These are phyloP conservation scores for Lycaena phlaeas DNA, from an alignment of 2,888 invertebrate genomes.

Conservation along the genomic window DNA sequence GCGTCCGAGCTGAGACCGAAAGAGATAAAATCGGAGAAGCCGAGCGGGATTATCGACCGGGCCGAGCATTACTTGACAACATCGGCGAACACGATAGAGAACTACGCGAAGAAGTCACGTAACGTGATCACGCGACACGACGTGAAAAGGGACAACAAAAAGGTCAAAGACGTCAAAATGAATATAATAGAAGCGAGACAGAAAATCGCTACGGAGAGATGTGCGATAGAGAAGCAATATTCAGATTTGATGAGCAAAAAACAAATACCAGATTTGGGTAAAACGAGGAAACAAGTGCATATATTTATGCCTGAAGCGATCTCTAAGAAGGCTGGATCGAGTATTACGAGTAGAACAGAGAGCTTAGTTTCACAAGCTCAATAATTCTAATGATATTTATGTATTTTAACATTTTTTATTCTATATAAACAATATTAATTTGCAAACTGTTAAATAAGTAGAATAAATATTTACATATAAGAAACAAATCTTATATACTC, in stretches of 20 bases:
- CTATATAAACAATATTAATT: too few species aligned
- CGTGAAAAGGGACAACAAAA: conserved; percentile 44
- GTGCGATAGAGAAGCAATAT: conserved; percentile 55
- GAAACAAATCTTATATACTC: too few species aligned
- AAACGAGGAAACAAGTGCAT: conserved; percentile 77
- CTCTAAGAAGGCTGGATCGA: conserved; percentile 59
- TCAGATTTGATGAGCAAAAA: conserved; percentile 56
- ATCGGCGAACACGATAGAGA: conserved; percentile 63
- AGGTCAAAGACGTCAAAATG: conserved; percentile 36
- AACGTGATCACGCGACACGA: conserved; percentile 50
- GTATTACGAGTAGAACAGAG: conserved; percentile 37
- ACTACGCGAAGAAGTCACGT: conserved; percentile 67
- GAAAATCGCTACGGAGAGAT: conserved; percentile 47
- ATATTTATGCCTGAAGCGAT: conserved; percentile 81
- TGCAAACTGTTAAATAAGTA: too few species aligned
- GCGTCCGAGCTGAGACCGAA: conserved; percentile 40
- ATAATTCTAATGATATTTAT: conserved; percentile 9
- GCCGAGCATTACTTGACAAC: conserved; percentile 56
- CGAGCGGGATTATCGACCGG: conserved; percentile 51
- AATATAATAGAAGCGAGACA: conserved; percentile 50
- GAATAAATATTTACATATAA: too few species aligned
- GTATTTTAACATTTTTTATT: not conserved
- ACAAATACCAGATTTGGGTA: conserved; percentile 49
- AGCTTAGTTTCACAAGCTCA: conserved; percentile 43
- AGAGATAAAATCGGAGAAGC: conserved; percentile 39